These are phyloP conservation scores for Pecten maximus DNA, from an alignment of 2,888 invertebrate genomes.

Conservation along the genomic window DNA sequence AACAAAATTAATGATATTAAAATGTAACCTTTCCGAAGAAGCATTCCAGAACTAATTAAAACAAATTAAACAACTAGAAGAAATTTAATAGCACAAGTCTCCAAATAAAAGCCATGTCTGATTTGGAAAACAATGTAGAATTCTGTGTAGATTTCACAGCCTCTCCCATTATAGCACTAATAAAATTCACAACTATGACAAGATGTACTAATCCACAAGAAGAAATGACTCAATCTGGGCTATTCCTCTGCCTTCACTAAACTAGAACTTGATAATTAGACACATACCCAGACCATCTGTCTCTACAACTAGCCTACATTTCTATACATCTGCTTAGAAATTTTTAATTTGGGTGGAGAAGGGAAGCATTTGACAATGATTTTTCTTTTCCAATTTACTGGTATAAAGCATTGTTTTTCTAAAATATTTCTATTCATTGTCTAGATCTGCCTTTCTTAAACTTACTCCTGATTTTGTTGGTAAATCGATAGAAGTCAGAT, in stretches of 20 bases:
- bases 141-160: neutral
- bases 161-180: neutral
- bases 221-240: neutral
- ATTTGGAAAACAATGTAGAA: neutral
- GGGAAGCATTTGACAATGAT: neutral
- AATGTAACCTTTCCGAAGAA: neutral
- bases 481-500: neutral
- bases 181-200: neutral
- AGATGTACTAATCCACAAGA: neutral
- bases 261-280: neutral
- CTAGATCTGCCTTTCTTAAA: neutral
- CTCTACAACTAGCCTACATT: neutral
- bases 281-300: neutral
- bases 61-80: neutral
- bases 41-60: neutral
- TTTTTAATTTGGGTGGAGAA: neutral
- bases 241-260: neutral
- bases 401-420: neutral
- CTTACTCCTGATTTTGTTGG: constrained; percentile 35
- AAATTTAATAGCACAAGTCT: neutral
- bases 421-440: neutral
- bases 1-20: neutral
- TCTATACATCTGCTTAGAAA: neutral
- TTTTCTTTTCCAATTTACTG: neutral
- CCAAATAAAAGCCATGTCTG: neutral